phyloP scores from a whole-genome alignment of 2,888 invertebrate species.

The Brachycybe producta region DNA sequence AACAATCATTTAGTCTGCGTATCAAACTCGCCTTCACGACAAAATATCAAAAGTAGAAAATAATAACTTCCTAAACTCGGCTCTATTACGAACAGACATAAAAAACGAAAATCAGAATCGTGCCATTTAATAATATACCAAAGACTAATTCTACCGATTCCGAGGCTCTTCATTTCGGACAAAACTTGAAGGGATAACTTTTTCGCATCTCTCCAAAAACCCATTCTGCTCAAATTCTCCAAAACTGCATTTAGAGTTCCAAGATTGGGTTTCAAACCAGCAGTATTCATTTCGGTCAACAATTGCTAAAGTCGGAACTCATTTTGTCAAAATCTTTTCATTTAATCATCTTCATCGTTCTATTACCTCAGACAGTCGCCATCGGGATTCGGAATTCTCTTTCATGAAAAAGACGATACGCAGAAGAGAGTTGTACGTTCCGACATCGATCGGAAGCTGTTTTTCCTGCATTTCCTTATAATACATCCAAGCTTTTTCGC shows the following conservation, averaged over 20 bases:
- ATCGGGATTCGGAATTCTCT: constrained; percentile 51
- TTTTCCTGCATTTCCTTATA: constrained; percentile 41
- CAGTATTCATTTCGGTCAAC: constrained; percentile 47
- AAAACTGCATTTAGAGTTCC: constrained; percentile 52
- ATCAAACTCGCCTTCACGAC: constrained; percentile 50
- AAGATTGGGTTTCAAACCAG: constrained; percentile 48
- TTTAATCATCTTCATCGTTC: not conserved
- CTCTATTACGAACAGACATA: constrained; percentile 27
- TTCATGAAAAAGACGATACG: constrained; percentile 46
- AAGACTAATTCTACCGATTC: constrained; percentile 38
- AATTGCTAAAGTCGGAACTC: constrained; percentile 39
- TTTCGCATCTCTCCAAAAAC: constrained; percentile 33
- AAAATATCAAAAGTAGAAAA: constrained; percentile 54
- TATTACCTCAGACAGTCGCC: constrained; percentile 44
- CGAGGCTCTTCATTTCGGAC: constrained; percentile 50
- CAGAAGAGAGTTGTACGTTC: constrained; percentile 57
- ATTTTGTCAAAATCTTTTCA: not conserved
- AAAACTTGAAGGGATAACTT: constrained; percentile 41
- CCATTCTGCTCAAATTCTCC: constrained; percentile 40
- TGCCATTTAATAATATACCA: too few species aligned
- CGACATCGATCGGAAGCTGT: constrained; percentile 47
- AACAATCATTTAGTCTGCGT: constrained; percentile 1
- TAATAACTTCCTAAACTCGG: constrained; percentile 65
- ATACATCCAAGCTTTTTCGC: constrained; percentile 27
- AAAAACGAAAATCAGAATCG: not conserved